phyloP scores from a whole-genome alignment of 2,797 vertebrate species.

The Macropus fuliginosus region DNA sequence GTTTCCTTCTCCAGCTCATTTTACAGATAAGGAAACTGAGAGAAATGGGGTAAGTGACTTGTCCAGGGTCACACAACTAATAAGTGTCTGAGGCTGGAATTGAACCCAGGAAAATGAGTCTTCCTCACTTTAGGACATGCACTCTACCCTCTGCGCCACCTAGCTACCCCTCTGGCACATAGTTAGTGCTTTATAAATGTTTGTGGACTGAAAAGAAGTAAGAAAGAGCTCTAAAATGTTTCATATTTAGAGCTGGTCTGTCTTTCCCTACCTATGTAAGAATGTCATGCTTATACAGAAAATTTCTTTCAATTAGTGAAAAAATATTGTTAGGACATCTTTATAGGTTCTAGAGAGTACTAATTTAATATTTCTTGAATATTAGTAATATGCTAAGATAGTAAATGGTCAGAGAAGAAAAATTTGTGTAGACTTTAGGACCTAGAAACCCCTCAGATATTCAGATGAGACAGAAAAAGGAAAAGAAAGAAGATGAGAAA shows the following conservation, averaged over 20 bases:
- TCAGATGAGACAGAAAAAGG: background rate
- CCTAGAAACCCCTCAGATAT: background rate
- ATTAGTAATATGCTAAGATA: background rate
- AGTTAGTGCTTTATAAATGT: background rate
- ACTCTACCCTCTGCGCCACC: background rate
- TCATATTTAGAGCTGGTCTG: constrained; percentile 9
- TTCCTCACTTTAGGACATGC: background rate
- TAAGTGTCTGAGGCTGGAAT: background rate
- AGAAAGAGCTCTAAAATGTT: background rate
- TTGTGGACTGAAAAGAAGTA: constrained; percentile 14
- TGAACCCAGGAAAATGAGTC: background rate
- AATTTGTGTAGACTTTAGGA: background rate
- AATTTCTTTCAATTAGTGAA: background rate
- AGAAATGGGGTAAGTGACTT: background rate
- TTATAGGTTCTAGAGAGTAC: background rate
- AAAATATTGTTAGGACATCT: background rate
- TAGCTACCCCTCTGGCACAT: background rate
- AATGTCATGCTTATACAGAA: background rate
- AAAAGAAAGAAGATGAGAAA: background rate
- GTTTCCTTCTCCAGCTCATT: background rate
- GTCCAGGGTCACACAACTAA: background rate
- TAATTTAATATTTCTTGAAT: constrained; percentile 14
- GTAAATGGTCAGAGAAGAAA: background rate
- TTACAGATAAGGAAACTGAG: background rate
- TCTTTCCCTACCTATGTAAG: constrained; percentile 11